Base-by-base conservation (phyloP, 2,888 invertebrate genomes). In the Scotopteryx bipunctaria region DNA sequence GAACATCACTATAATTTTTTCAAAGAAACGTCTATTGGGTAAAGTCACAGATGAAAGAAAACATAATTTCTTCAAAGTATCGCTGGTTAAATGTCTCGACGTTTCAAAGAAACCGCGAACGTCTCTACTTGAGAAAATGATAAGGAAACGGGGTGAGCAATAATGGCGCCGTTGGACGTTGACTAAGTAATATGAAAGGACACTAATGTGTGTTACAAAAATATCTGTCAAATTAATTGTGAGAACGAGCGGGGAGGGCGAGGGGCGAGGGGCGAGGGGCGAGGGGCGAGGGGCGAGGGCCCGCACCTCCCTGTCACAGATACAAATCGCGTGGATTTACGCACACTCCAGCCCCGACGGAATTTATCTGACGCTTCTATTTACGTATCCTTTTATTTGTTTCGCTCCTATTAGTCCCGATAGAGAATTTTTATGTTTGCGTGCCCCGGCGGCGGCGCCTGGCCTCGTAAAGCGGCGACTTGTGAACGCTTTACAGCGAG, bases 291-390 rank as follows among this genome's bases (percentile, higher is more conserved):
- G 27, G 27, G n/a, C 2, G 23, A 6, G 57, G 64, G 69, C 78
- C 76, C 77, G 73, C 74, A 75, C 80, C 70, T 81, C 80, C 83
- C 83, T 87, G 90, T 88, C 89, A 86, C 85, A 81, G 90, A 91
- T 89, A 91, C 91, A 91, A 91, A 91, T 91, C 90, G 91, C 85
- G 81, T 83, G 91, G 91, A 91, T 91, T 91, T 91, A 89, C 88
- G 88, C 86, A 79, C 78, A 77, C 88, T 88, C 85, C 71, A 81
- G 83, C 89, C 89, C 89, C 88, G 82, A 76, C 76, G 88, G 86
- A 89, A 89, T 89, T 87, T 88, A 89, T 89, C 87, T 83, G 73
- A 73, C 83, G 84, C 80, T 83, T 80, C 86, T 89, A 87, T 89
- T 89, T 90, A 88, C 89, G 89, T 88, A 88, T 89, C 86, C 83